Conservation (phyloP, 2,888 invertebrate genomes). For the Temnothorax unifasciatus region DNA sequence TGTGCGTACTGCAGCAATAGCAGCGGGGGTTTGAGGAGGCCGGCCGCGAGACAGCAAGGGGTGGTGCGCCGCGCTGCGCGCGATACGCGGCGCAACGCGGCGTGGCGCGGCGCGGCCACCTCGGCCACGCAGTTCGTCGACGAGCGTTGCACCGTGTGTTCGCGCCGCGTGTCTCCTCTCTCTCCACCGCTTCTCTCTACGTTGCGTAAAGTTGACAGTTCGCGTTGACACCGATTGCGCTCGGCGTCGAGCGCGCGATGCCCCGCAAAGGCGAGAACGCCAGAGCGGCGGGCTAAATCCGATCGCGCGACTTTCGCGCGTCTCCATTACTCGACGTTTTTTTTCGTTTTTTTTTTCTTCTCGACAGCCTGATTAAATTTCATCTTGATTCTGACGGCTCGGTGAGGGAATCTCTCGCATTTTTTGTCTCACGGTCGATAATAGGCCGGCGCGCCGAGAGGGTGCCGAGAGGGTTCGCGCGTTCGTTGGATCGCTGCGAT, state of each 20-base stretch:
- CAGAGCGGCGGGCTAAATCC: background rate
- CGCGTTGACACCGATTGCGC: conserved; percentile 55
- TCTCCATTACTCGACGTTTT: background rate
- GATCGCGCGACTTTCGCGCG: conserved; percentile 31
- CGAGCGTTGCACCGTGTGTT: conserved; percentile 74
- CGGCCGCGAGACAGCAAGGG: conserved; percentile 46
- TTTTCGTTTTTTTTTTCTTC: background rate
- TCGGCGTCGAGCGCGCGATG: conserved; percentile 39
- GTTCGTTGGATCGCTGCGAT: conserved; percentile 6
- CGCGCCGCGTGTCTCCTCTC: conserved; percentile 47
- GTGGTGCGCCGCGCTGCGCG: conserved; percentile 46
- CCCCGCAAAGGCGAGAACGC: conserved; percentile 45
- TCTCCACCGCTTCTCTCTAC: conserved; percentile 25
- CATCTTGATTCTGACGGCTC: background rate
- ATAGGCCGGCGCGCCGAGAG: background rate
- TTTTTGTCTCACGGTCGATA: conserved; percentile 15
- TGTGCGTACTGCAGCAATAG: background rate
- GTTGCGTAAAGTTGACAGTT: background rate
- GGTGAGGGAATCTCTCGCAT: background rate
- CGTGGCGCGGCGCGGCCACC: conserved; percentile 60
- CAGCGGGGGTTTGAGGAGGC: conserved; percentile 2
- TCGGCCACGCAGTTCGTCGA: conserved; percentile 79
- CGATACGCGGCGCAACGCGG: conserved; percentile 29
- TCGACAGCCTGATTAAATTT: background rate
- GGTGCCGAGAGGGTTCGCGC: background rate